Evolutionary conservation across 2,888 invertebrate species (phyloP).

Genomic region (Acleris literana): DNA sequence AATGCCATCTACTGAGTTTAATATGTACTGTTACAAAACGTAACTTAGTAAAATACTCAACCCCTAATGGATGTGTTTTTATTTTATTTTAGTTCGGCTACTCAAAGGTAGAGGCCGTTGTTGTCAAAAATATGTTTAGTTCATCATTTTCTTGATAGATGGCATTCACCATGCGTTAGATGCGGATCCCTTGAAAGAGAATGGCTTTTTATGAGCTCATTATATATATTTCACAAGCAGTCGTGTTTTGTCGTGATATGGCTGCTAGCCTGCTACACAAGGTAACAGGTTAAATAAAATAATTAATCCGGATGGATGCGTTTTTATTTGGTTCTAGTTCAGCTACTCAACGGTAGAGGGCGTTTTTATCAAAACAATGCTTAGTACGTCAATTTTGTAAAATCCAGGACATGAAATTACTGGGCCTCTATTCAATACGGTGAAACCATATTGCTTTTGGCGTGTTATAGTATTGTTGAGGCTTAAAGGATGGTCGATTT

Average conservation of each 20-base stretch:
- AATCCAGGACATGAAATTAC: not conserved
- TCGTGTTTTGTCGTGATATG: no score
- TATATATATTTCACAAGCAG: no score
- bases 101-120: conserved; percentile 46
- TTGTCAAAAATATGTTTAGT: not conserved
- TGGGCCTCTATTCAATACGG: no score
- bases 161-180: not conserved
- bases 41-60: no score
- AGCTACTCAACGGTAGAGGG: conserved; percentile 49
- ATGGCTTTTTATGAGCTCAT: no score
- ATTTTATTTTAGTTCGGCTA: conserved; percentile 40
- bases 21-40: no score
- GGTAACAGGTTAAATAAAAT: no score
- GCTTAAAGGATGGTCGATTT: no score
- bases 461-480: no score
- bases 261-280: no score
- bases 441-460: no score
- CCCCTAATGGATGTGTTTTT: not conserved
- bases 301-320: not conserved
- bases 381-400: not conserved
- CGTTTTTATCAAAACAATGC: conserved; percentile 12
- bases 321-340: conserved; percentile 19
- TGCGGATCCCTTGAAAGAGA: no score
- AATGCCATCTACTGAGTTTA: not conserved
- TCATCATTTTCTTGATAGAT: not conserved